Percentiles rank a stretch among this genome's conserved stretches.
These are phyloP conservation scores for Tanypteryx hageni DNA, from an alignment of 2,888 invertebrate species.

Conservation along the genomic window DNA sequence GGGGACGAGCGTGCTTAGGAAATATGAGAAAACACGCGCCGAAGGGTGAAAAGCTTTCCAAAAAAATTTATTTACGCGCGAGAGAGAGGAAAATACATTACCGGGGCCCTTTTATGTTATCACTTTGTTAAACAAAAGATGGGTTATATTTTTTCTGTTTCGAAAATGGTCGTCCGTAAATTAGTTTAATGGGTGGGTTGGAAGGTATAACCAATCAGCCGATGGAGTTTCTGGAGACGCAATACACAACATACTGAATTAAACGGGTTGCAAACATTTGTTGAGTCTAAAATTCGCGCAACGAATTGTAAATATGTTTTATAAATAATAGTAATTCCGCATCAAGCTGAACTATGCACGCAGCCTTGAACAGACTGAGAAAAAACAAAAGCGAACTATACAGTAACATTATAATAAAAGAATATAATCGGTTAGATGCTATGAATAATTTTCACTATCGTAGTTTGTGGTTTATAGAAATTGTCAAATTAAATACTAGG, in stretches of 20 bases:
- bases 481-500: too few relatives aligned
- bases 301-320: too few relatives aligned
- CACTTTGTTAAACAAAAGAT: slow-evolving; percentile 59
- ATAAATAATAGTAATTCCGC: too few relatives aligned
- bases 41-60: slow-evolving; percentile 41
- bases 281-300: too few relatives aligned
- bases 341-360: too few relatives aligned
- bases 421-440: too few relatives aligned
- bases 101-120: slow-evolving; percentile 53
- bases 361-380: too few relatives aligned
- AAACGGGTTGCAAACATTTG: not conserved
- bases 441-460: too few relatives aligned
- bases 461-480: too few relatives aligned
- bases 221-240: not conserved
- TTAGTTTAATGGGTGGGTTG: slow-evolving; percentile 19
- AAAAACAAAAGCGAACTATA: too few relatives aligned
- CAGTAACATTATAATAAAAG: too few relatives aligned
- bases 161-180: slow-evolving; percentile 33
- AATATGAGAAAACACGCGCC: slow-evolving; percentile 57
- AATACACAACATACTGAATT: not conserved
- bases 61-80: slow-evolving; percentile 31
- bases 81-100: slow-evolving; percentile 57
- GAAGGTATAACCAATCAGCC: not conserved
- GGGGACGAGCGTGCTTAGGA: slow-evolving; percentile 34
- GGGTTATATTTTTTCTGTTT: slow-evolving; percentile 21